These are phyloP conservation scores for Drosophila neutralis DNA, from an alignment of 2,888 invertebrate species.

Conservation along the genomic window DNA sequence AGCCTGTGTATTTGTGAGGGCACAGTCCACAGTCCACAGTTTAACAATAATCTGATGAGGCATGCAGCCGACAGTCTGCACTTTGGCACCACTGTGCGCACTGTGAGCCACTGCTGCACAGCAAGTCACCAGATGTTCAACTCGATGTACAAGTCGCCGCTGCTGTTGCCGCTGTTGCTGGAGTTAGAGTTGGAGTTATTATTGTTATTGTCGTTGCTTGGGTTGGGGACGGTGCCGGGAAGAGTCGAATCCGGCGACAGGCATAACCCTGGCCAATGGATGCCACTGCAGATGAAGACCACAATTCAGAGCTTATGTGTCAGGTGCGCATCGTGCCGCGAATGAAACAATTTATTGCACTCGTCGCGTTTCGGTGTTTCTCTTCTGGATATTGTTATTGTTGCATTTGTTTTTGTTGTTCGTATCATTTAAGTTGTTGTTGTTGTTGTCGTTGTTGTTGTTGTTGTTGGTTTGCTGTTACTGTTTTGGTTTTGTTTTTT, in stretches of 20 bases:
- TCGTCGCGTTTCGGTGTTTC: slow-evolving; percentile 36
- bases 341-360: slow-evolving; percentile 77
- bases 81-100: slow-evolving; percentile 54
- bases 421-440: not conserved
- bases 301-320: slow-evolving; percentile 75
- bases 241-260: slow-evolving; percentile 31
- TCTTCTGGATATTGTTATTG: slow-evolving; percentile 17
- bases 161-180: slow-evolving; percentile 29
- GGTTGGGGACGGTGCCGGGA: slow-evolving; percentile 4
- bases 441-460: slow-evolving; percentile 13
- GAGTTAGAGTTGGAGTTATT: slow-evolving; percentile 21
- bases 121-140: slow-evolving; percentile 74
- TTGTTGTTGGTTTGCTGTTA: slow-evolving; percentile 4
- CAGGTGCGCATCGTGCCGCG: slow-evolving; percentile 74
- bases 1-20: too few species aligned
- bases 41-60: not conserved
- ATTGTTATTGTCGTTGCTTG: slow-evolving; percentile 35
- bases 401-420: slow-evolving; percentile 24
- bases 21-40: not conserved
- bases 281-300: slow-evolving; percentile 66
- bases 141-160: slow-evolving; percentile 46
- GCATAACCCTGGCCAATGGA: slow-evolving; percentile 38
- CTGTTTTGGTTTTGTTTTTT: not conserved
- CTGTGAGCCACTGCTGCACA: slow-evolving; percentile 46
- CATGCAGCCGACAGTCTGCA: not conserved